Conservation (phyloP, 2,888 invertebrate species). For the Uropetala carovei region DNA sequence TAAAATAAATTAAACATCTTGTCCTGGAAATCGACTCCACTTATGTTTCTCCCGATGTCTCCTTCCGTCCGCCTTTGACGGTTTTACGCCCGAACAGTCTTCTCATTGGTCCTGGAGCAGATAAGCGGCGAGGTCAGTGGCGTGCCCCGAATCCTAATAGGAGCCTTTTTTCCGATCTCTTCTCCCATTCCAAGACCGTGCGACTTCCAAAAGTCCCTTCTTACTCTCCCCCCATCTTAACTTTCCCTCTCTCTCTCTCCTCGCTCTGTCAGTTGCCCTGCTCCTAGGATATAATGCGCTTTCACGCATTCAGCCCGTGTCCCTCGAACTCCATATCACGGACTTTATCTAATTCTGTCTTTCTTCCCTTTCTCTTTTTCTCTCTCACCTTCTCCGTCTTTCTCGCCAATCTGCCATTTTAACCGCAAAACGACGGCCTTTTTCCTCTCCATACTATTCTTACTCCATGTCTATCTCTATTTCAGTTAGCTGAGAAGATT, state of each 20-base stretch:
- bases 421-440: background rate
- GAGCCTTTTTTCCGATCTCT: background rate
- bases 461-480: too few species aligned
- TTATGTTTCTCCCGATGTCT: background rate
- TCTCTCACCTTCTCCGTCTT: background rate
- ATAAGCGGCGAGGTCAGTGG: conserved; percentile 7
- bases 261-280: background rate
- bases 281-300: background rate
- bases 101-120: background rate
- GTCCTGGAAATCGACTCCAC: background rate
- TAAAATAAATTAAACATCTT: background rate
- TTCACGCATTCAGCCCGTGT: background rate
- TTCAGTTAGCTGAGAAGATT: too few species aligned
- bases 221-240: background rate
- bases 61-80: background rate
- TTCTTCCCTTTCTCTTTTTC: background rate
- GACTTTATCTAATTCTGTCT: background rate
- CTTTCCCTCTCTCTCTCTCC: background rate
- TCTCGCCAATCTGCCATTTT: background rate
- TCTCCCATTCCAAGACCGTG: background rate
- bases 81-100: background rate
- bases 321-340: background rate
- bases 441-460: background rate
- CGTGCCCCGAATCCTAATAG: background rate
- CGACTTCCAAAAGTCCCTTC: background rate